Base-by-base conservation (phyloP, 2,113 vertebrate genomes). In the Menura novaehollandiae region DNA sequence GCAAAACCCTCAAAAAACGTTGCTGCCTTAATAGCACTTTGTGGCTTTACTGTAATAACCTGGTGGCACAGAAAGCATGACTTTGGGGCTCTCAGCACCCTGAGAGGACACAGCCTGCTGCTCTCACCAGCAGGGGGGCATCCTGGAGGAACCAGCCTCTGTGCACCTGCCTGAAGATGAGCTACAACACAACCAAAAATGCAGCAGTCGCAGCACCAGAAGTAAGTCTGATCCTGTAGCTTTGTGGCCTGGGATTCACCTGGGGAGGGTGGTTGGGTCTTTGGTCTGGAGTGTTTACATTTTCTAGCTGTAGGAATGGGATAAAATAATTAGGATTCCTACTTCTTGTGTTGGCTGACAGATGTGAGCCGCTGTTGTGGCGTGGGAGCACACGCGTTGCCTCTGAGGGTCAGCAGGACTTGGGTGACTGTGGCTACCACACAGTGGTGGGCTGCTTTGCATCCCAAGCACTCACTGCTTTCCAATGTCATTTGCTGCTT, bases 321-420 rank as follows among this genome's bases (percentile, higher is more conserved):
- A 15, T 15, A 52, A 46, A 81, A 41, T 63, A 47, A 33, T 10
- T 53, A 59, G 13, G 16, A 52, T 59, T 20, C 3, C 28, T 64
- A 0, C 13, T 47, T 53, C 6, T 43, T 1, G 1, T 47, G 43
- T 55, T 66, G 60, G 16, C 19, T 80, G 81, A 15, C 22, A 47
- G 60, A 51, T 52, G 32, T 11, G 43, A 85, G 73, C 32, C 68
- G 88, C 51, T 21, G 2, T 60, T 63, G 44, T 44, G 46, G 26
- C 0, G 0, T 8, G 37, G 35, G 30, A 76, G 39, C 0, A 9
- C 33, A 1, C 0, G 4, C 9, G 0, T 19, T 90, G 72, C 47
- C 26, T 49, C 27, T 85, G 51, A 62, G 39, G 55, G 43, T 74
- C 39, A 39, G 15, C 24, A 44, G 86, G n/a, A 44, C 52, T 27